phyloP scores from a whole-genome alignment of 2,797 vertebrate species.

The Bradypodion pumilum region DNA sequence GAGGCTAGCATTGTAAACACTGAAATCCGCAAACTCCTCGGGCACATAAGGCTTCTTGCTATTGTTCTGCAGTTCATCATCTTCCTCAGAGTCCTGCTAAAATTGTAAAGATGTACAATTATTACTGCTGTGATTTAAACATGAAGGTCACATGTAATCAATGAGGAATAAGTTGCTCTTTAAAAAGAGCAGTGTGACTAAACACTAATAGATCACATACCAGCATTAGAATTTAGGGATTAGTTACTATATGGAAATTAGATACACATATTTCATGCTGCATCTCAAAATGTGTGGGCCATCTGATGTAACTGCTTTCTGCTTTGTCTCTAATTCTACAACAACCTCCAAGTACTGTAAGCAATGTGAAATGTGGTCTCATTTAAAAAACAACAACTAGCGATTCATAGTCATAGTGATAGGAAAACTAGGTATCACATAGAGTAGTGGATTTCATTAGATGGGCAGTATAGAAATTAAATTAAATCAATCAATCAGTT shows the following conservation, averaged over 20 bases:
- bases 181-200: neutral
- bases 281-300: neutral
- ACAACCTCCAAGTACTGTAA: neutral
- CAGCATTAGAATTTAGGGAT: neutral
- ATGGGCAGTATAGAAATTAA: too few relatives aligned
- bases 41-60: constrained; percentile 86
- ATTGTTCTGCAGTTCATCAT: constrained; percentile 81
- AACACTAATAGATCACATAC: neutral
- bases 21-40: constrained; percentile 97
- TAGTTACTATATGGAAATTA: neutral
- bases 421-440: neutral
- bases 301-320: neutral
- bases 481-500: too few relatives aligned
- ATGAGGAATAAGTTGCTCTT: neutral
- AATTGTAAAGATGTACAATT: constrained; percentile 15
- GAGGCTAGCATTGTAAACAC: constrained; percentile 93
- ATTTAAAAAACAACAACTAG: neutral
- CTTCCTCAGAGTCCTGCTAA: constrained; percentile 92
- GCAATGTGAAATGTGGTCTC: neutral
- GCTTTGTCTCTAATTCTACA: neutral
- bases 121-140: constrained; percentile 21
- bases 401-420: neutral
- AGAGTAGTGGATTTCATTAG: too few relatives aligned
- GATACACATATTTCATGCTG: neutral
- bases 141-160: constrained; percentile 5